Evolutionary conservation across 1,140 invertebrate genomes (phyloP).

Genomic region (Leptonema lineaticorne): DNA sequence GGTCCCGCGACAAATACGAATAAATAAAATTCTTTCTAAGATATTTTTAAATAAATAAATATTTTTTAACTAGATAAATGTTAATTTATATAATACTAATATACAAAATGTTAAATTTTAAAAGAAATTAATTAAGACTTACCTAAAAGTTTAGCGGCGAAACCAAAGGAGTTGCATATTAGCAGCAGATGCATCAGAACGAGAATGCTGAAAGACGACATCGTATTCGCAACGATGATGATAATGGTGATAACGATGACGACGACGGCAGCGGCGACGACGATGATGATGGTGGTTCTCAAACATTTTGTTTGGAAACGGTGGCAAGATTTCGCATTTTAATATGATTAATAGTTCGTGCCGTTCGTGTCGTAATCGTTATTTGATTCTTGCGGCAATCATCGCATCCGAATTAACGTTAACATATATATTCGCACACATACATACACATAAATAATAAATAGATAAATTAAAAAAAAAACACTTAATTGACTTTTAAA

Average conservation of each 20-base stretch:
- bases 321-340: neutral
- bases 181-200: constrained; percentile 19
- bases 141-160: constrained; percentile 28
- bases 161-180: constrained; percentile 23
- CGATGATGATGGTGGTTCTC: neutral
- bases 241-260: neutral
- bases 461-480: too few relatives aligned
- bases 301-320: neutral
- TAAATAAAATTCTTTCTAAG: too few relatives aligned
- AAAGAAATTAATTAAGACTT: neutral
- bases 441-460: too few relatives aligned
- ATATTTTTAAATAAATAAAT: too few relatives aligned
- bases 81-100: too few relatives aligned
- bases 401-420: too few relatives aligned
- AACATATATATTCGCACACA: too few relatives aligned
- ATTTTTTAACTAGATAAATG: too few relatives aligned
- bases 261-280: neutral
- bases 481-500: too few relatives aligned
- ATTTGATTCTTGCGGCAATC: neutral
- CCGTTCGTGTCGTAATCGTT: neutral
- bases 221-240: neutral
- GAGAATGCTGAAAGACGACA: neutral
- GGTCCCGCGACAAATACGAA: too few relatives aligned
- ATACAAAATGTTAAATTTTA: neutral
- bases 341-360: neutral